Conservation (phyloP, 2,113 vertebrate genomes). For the Numida meleagris region DNA sequence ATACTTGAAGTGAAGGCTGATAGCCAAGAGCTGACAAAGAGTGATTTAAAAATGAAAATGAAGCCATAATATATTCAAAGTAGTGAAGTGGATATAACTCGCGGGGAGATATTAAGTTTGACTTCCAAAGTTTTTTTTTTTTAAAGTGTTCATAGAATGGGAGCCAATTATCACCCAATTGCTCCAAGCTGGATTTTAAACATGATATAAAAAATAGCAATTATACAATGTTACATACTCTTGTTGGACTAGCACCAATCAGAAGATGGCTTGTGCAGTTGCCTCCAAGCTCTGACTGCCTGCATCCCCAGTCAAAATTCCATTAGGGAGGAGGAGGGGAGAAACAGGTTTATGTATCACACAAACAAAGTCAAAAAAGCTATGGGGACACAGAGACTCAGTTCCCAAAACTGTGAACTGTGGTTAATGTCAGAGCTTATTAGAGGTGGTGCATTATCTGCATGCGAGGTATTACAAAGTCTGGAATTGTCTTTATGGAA, state of each 20-base stretch:
- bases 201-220: background rate
- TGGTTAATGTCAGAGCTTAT: background rate
- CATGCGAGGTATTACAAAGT: background rate
- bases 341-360: background rate
- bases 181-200: background rate
- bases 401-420: background rate
- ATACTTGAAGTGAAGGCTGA: slow-evolving; percentile 23
- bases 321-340: background rate
- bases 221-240: background rate
- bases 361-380: background rate
- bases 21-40: slow-evolving; percentile 19
- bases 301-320: background rate
- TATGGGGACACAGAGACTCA: background rate
- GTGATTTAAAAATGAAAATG: slow-evolving; percentile 28
- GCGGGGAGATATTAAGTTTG: background rate
- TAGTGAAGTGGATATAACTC: background rate
- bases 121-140: background rate
- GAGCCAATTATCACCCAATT: background rate
- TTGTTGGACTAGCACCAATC: background rate
- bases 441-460: background rate
- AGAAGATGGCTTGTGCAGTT: background rate
- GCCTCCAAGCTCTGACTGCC: background rate
- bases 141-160: background rate
- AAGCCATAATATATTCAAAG: slow-evolving; percentile 1
- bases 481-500: background rate